A percentile compares a stretch with the other conserved stretches of the same genome.
Conservation (phyloP, 2,113 vertebrate genomes). For the Datnioides undecimradiatus region DNA sequence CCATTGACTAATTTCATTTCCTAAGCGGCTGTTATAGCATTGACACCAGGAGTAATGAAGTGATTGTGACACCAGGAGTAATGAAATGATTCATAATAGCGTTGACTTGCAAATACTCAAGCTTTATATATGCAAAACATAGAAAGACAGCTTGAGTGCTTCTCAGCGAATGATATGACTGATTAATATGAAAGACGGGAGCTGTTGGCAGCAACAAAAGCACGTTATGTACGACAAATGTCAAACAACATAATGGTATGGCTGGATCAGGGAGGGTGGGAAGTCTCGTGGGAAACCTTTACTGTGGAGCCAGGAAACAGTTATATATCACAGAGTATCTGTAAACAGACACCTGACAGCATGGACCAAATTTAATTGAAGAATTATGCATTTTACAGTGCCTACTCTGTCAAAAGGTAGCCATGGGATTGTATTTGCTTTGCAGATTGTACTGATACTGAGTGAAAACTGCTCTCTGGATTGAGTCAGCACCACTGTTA, state of each 20-base stretch:
- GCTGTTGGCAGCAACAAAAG: conserved; percentile 47
- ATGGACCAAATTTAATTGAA: conserved; percentile 1
- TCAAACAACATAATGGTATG: conserved; percentile 52
- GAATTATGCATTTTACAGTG: conserved; percentile 2
- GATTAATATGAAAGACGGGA: conserved; percentile 48
- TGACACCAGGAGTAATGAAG: conserved; percentile 32
- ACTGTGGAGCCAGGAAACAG: neutral
- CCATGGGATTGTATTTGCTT: conserved; percentile 36
- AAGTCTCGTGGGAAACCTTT: conserved; percentile 4
- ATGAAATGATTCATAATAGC: conserved; percentile 39
- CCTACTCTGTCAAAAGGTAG: neutral
- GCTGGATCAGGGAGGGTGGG: neutral
- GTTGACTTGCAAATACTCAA: conserved; percentile 35
- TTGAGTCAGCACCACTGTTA: conserved; percentile 48
- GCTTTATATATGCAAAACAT: conserved; percentile 43
- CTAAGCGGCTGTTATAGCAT: conserved; percentile 21
- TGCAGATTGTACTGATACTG: conserved; percentile 35
- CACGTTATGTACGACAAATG: conserved; percentile 41
- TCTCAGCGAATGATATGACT: conserved; percentile 31
- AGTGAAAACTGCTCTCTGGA: conserved; percentile 23
- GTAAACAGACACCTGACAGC: conserved; percentile 11
- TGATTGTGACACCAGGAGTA: conserved; percentile 38
- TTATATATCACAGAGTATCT: conserved; percentile 9
- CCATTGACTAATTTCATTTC: conserved; percentile 18
- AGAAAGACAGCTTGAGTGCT: conserved; percentile 42